phyloP scores from a whole-genome alignment of 2,888 invertebrate species.

The Pyrochroa serraticornis region DNA sequence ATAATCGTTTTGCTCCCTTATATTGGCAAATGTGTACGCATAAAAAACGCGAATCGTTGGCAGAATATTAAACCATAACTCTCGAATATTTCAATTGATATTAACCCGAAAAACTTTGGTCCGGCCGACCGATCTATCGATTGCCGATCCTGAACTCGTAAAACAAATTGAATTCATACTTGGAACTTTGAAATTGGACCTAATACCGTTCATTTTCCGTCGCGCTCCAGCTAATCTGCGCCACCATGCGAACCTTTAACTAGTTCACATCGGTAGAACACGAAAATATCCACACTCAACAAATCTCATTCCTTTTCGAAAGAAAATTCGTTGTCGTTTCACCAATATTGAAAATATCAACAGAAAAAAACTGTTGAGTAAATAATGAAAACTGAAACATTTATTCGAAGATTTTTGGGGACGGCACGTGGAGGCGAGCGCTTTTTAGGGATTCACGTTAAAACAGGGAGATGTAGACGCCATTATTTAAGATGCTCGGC shows the following conservation, averaged over 20 bases:
- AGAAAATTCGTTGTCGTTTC: too few relatives aligned
- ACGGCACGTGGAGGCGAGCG: conserved; percentile 20
- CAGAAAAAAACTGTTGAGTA: too few relatives aligned
- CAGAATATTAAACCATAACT: conserved; percentile 42
- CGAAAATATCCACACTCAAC: too few relatives aligned
- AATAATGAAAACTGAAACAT: conserved; percentile 9
- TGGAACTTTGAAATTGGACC: conserved; percentile 38
- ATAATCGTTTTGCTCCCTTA: conserved; percentile 29
- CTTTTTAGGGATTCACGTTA: conserved; percentile 27
- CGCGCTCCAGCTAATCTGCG: too few relatives aligned
- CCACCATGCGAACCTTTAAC: too few relatives aligned
- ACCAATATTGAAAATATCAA: too few relatives aligned
- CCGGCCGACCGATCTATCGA: conserved; percentile 37
- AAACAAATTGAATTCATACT: conserved; percentile 38
- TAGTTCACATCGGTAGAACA: too few relatives aligned
- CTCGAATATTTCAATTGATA: conserved; percentile 45
- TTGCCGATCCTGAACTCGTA: conserved; percentile 41
- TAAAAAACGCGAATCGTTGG: conserved; percentile 27
- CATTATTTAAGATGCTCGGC: conserved; percentile 47
- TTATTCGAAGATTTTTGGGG: conserved; percentile 17
- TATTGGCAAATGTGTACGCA: conserved; percentile 27
- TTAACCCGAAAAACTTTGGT: conserved; percentile 40
- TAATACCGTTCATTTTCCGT: conserved; percentile 33
- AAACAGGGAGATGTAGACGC: conserved; percentile 46
- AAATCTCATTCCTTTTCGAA: too few relatives aligned